These are phyloP conservation scores for Trachelus stipa DNA, from an alignment of 2,888 invertebrate genomes.

Conservation along the genomic window DNA sequence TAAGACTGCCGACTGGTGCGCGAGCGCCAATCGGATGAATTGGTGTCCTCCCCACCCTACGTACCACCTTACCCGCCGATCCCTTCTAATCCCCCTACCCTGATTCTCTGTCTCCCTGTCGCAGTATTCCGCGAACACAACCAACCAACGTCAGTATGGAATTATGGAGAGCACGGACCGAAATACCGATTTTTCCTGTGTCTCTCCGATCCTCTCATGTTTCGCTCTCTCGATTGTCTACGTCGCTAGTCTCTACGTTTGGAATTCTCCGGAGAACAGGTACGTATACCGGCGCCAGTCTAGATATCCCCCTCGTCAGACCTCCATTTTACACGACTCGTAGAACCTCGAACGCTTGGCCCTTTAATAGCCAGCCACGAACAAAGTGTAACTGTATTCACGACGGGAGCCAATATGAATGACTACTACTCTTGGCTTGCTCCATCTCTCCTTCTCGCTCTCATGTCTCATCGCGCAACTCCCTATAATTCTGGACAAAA, in stretches of 20 bases:
- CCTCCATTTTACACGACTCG: slow-evolving; percentile 25
- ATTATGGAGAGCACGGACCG: slow-evolving; percentile 56
- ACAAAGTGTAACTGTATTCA: slow-evolving; percentile 42
- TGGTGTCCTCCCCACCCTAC: slow-evolving; percentile 49
- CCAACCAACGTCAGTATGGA: slow-evolving; percentile 52
- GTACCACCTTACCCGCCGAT: slow-evolving; percentile 28
- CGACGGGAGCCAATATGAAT: slow-evolving; percentile 34
- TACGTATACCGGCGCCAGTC: slow-evolving; percentile 58
- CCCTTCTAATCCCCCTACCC: slow-evolving; percentile 27
- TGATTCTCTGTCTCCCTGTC: slow-evolving; percentile 37
- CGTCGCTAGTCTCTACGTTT: slow-evolving; percentile 89
- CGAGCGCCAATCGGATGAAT: slow-evolving; percentile 40
- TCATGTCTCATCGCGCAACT: slow-evolving; percentile 24
- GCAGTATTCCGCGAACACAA: slow-evolving; percentile 38
- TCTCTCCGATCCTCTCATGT: slow-evolving; percentile 78
- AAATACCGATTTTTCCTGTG: slow-evolving; percentile 67
- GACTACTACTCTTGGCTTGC: slow-evolving; percentile 14
- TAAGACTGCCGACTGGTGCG: slow-evolving; percentile 51
- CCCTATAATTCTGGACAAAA: slow-evolving; percentile 2
- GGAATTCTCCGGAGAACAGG: slow-evolving; percentile 83
- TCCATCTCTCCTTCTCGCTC: slow-evolving; percentile 9
- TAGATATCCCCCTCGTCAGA: slow-evolving; percentile 13
- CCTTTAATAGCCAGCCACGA: slow-evolving; percentile 42
- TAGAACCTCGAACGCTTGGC: slow-evolving; percentile 14
- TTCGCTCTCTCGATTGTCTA: slow-evolving; percentile 81